Evolutionary conservation across 2,888 invertebrate genomes (phyloP), one percentile per base, ranked within the genome.

Genomic region (Urechis unicinctus): DNA sequence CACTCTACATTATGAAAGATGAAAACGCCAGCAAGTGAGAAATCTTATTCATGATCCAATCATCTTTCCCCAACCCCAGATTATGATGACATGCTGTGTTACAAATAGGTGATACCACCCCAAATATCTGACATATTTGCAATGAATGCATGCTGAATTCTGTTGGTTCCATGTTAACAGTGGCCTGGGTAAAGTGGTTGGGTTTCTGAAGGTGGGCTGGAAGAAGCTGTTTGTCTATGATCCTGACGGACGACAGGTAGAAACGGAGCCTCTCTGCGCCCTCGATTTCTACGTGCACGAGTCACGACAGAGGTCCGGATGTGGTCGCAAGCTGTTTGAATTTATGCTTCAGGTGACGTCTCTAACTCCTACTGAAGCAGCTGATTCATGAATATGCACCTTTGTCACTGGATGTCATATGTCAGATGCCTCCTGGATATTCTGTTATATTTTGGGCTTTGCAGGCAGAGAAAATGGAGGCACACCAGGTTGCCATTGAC

Each of bases 201-300:
- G 94, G 0, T 81, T 94, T 68, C 80, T 96, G 62, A 96, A 95
- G 81, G 85, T 92, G 49, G 95, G 96, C 30, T 83, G 83, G 60
- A 96, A 96, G 81, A 88, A 88, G 70, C 81, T 97, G 52, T 97
- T 89, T 81, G 83, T 96, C 9, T 76, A 76, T 58, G 76, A 78
- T 61, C 52, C 63, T 31, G 58, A 66, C 9, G 75, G 76, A 26
- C 58, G 61, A 50, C 86, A 88, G 65, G 86, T 85, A 73, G 89
- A 92, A 76, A 82, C 89, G 56, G 84, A 87, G 62, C 88, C 93
- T 0, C 82, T 90, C 17, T 95, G 94, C 77, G 85, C 96, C 55
- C 83, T 97, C 50, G 96, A 97, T 78, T 96, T 97, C 81, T 97
- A 88, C 78, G 85, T 97, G 26, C 81, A 89, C 70, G 87, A 87